Percentiles rank a stretch among this genome's conserved stretches.
These are phyloP conservation scores for Chitala chitala DNA, from an alignment of 2,113 vertebrate species.

Conservation along the genomic window DNA sequence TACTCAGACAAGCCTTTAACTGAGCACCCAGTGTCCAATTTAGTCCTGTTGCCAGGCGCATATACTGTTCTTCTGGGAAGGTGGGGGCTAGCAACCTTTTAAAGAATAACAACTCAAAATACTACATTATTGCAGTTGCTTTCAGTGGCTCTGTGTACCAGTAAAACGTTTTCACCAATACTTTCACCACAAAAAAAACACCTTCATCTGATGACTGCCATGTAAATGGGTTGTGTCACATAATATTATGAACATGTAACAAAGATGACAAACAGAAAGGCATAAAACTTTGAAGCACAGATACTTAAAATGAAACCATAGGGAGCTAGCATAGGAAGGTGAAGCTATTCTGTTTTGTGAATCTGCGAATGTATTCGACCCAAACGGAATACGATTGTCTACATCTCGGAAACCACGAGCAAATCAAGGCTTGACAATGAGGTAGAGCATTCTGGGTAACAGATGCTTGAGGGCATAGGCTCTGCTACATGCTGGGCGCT, in stretches of 20 bases:
- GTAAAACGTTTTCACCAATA: not conserved
- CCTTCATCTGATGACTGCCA: not conserved
- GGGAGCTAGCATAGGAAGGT: not conserved
- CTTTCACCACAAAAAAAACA: not conserved
- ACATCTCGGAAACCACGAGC: not conserved
- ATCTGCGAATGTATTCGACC: too few species aligned
- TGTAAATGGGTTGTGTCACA: not conserved
- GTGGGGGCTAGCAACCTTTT: too few species aligned
- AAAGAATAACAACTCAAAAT: too few species aligned
- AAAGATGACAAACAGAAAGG: not conserved
- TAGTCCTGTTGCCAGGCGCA: too few species aligned
- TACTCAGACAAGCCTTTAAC: too few species aligned
- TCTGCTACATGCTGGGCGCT: constrained; percentile 20
- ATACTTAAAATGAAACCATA: not conserved
- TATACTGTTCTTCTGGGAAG: too few species aligned
- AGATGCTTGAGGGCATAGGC: constrained; percentile 8
- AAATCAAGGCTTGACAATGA: not conserved
- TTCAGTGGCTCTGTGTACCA: not conserved
- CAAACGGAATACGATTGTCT: too few species aligned
- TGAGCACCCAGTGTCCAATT: too few species aligned
- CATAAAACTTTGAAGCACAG: not conserved
- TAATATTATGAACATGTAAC: constrained; percentile 1
- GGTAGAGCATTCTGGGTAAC: not conserved
- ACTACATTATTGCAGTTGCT: too few species aligned
- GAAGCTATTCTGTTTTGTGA: not conserved